Evolutionary conservation across 2,797 vertebrate species (phyloP), one percentile per base, ranked within the genome.

Genomic region (Danio tinwini): DNA sequence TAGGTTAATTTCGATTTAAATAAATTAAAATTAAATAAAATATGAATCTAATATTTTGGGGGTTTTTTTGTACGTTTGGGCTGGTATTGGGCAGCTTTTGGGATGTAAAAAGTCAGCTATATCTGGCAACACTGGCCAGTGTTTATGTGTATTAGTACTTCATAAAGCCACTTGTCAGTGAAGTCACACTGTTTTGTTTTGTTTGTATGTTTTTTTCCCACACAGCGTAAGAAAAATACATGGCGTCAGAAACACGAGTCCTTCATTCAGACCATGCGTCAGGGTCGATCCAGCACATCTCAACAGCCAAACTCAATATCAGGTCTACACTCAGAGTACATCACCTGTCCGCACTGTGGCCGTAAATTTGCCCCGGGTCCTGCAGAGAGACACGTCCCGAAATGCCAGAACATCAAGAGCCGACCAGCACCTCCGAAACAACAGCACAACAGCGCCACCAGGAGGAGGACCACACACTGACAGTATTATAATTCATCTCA

Each of bases 371-470:
- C 91, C 21, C 92, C 93, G 16, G 87, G 78, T 4, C 91, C 86
- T 37, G 94, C 93, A 0, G 88, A 96, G 82, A 88, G 90, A 74
- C 94, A 96, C 19, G 88, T 95, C 85, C 90, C 93, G 40, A 95
- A 92, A 82, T 95, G 93, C 87, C 92, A 93, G 87, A 88, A 76
- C 77, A 93, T 94, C 82, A 93, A 84, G 85, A 94, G 81, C 5
- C 91, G 87, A 6, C 92, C 91, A 7, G 86, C 88, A 0, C 88
- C 92, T 17, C 89, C 90, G 2, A 56, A 17, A 58, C 74, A 64
- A 1, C 72, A 16, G 11, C 40, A 29, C 49, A n/a, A 8, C 73
- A 16, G 19, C 42, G 39, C 14, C 19, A 67, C 29, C 29, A 29
- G 52, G 42, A 76, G 40, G 53, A 76, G 13, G 19, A 56, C 5